Percentiles rank a stretch among this genome's conserved stretches.
Evolutionary conservation across 1,140 invertebrate genomes (phyloP).

Genomic region (Dendroctonus ponderosae): DNA sequence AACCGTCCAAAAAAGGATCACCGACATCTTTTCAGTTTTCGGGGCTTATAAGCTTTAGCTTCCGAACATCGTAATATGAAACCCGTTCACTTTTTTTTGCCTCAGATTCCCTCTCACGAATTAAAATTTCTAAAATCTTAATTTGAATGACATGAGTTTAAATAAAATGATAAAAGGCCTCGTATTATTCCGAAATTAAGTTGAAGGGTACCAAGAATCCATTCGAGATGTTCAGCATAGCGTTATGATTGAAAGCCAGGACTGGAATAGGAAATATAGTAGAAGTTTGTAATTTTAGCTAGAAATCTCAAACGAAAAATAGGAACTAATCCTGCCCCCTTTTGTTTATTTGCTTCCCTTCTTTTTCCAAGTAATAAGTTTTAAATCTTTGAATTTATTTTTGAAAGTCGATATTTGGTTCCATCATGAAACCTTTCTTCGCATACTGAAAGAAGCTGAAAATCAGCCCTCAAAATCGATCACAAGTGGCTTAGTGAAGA

Average conservation of each 20-base stretch:
- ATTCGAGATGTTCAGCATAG: constrained; percentile 39
- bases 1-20: background rate
- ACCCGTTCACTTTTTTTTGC: constrained; percentile 26
- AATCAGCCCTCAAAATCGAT: too few species aligned
- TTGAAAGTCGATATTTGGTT: too few species aligned
- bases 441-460: too few species aligned
- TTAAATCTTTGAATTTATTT: too few species aligned
- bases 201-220: constrained; percentile 44
- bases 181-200: constrained; percentile 37
- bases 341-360: background rate
- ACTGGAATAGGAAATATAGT: background rate
- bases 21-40: constrained; percentile 20
- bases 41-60: constrained; percentile 32
- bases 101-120: constrained; percentile 3
- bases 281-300: too few species aligned
- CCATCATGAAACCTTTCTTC: too few species aligned
- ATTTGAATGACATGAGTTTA: constrained; percentile 41
- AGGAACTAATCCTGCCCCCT: background rate
- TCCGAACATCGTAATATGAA: constrained; percentile 28
- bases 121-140: constrained; percentile 37
- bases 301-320: too few species aligned
- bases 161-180: constrained; percentile 40
- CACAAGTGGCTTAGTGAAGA: too few species aligned
- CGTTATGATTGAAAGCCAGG: constrained; percentile 28
- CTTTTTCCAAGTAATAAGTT: too few species aligned